These are phyloP conservation scores for Paramisgurnus dabryanus DNA, from an alignment of 2,113 vertebrate species.

Conservation along the genomic window DNA sequence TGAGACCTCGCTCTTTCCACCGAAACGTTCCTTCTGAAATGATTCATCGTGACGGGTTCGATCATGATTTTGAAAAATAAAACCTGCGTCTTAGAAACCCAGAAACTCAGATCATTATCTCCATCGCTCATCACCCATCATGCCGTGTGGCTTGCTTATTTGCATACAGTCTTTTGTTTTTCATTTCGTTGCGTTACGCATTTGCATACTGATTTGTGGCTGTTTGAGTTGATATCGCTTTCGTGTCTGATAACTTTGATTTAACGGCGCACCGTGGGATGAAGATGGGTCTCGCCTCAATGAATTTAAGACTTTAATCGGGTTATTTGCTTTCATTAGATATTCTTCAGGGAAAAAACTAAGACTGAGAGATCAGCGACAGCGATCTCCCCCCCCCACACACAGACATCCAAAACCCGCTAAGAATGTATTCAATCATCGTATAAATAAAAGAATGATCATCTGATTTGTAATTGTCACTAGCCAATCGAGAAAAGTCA, in stretches of 20 bases:
- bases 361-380: background rate
- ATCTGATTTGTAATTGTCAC: constrained; percentile 18
- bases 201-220: constrained; percentile 32
- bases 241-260: constrained; percentile 36
- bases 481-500: constrained; percentile 18
- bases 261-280: constrained; percentile 28
- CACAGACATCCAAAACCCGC: background rate
- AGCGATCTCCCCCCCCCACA: too few species aligned
- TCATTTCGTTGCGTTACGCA: constrained; percentile 14
- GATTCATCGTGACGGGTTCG: constrained; percentile 15
- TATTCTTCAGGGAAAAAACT: background rate
- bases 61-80: constrained; percentile 21
- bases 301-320: constrained; percentile 41
- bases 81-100: constrained; percentile 24
- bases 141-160: constrained; percentile 26
- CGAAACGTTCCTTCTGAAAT: background rate
- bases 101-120: constrained; percentile 46
- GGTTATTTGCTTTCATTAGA: constrained; percentile 25
- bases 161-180: constrained; percentile 45
- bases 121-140: constrained; percentile 40
- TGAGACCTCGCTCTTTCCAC: constrained; percentile 20
- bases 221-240: constrained; percentile 9
- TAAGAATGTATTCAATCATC: constrained; percentile 22
- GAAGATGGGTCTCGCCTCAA: constrained; percentile 9
- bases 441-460: background rate